A percentile compares a stretch with the other conserved stretches of the same genome.
Conservation (phyloP, 2,797 vertebrate genomes). For the Pseudochromis fuscus region DNA sequence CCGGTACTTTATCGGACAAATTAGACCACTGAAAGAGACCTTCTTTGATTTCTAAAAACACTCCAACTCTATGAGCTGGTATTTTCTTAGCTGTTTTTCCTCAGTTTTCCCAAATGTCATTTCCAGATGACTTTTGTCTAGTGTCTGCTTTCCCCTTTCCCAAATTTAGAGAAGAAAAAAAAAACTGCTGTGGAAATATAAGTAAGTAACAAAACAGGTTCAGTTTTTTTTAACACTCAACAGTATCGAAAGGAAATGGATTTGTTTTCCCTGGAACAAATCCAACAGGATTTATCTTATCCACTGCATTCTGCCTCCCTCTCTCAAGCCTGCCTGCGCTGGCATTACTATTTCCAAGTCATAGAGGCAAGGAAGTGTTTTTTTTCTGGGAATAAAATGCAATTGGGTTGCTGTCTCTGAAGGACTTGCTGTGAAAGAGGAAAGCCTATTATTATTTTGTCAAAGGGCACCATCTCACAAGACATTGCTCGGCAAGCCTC, state of each 20-base stretch:
- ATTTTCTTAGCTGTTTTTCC: conserved; percentile 29
- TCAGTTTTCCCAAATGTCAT: conserved; percentile 73
- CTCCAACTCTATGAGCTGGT: conserved; percentile 13
- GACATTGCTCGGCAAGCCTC: conserved; percentile 36
- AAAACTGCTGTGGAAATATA: conserved; percentile 58
- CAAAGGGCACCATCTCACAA: conserved; percentile 38
- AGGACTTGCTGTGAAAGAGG: conserved; percentile 38
- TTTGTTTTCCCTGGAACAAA: conserved; percentile 68
- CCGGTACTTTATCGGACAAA: conserved; percentile 20
- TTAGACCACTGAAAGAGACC: neutral
- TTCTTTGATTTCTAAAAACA: neutral
- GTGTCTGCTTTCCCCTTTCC: conserved; percentile 56
- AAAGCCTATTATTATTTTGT: conserved; percentile 60
- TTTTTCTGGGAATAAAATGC: conserved; percentile 43
- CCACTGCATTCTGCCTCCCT: conserved; percentile 47
- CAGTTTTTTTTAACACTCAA: conserved; percentile 41
- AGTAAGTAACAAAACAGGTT: conserved; percentile 32
- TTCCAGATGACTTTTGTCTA: conserved; percentile 79
- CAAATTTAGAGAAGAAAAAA: conserved; percentile 31
- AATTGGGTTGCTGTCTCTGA: conserved; percentile 40
- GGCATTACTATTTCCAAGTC: conserved; percentile 37
- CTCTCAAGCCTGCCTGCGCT: conserved; percentile 43
- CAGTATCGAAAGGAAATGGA: conserved; percentile 61
- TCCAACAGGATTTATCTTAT: conserved; percentile 65
- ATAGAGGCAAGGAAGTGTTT: conserved; percentile 35